Percentiles rank a stretch among this genome's conserved stretches.
Evolutionary conservation across 2,113 vertebrate species (phyloP).

Genomic region (Ptilorrhoa leucosticta): DNA sequence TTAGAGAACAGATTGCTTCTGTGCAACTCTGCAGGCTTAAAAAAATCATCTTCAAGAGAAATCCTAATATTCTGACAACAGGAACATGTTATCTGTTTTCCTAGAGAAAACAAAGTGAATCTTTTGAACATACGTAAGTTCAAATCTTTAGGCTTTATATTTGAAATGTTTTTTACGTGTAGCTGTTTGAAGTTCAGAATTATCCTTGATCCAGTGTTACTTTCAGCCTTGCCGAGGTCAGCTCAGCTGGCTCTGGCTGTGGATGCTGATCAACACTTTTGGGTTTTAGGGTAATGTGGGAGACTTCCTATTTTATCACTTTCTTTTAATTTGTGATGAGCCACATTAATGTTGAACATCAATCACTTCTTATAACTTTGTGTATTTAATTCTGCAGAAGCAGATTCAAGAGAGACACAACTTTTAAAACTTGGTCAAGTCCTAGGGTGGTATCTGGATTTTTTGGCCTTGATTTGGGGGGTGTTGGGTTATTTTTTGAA

Average conservation of each 20-base stretch:
- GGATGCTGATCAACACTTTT: not conserved
- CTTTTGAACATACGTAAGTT: not conserved
- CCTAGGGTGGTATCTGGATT: not conserved
- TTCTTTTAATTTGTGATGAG: not conserved
- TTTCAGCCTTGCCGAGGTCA: not conserved
- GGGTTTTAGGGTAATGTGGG: not conserved
- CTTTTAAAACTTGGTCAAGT: not conserved
- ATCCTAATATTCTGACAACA: not conserved
- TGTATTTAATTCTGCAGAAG: not conserved
- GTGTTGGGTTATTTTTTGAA: not conserved
- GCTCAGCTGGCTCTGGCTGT: not conserved
- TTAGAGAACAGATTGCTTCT: conserved; percentile 21
- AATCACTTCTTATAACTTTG: not conserved
- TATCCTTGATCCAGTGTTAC: not conserved
- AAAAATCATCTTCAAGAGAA: not conserved
- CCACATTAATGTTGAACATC: not conserved
- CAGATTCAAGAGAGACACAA: not conserved
- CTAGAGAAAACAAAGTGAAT: not conserved
- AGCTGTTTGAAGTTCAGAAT: not conserved
- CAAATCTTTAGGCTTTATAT: not conserved
- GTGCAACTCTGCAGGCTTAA: not conserved
- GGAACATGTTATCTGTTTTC: not conserved
- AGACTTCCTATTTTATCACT: not conserved
- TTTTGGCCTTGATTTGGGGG: not conserved
- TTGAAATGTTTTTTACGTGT: not conserved